phyloP scores from a whole-genome alignment of 2,113 vertebrate genomes.

The Aviceda subcristata region DNA sequence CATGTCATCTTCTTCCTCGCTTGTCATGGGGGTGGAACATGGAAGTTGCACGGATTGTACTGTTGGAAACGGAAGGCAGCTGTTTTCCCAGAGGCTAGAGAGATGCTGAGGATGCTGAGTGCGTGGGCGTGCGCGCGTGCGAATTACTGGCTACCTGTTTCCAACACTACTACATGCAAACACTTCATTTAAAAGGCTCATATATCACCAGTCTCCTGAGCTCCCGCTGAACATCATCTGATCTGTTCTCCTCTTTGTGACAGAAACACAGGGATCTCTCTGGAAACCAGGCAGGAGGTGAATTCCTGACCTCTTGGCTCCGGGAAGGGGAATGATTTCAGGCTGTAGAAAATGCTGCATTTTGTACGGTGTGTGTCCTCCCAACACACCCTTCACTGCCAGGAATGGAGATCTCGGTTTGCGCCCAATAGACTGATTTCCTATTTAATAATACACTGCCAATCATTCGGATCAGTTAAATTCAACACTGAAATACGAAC shows the following conservation, averaged over 20 bases:
- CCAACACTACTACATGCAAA: background rate
- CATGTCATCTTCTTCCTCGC: background rate
- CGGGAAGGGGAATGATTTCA: background rate
- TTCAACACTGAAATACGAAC: constrained; percentile 5
- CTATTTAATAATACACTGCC: constrained; percentile 12
- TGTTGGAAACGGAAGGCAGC: background rate
- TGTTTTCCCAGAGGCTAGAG: background rate
- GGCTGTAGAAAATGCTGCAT: background rate
- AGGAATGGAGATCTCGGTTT: background rate
- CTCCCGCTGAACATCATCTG: background rate
- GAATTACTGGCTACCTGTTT: background rate
- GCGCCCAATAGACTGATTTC: background rate
- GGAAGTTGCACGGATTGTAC: background rate
- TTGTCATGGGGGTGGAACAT: background rate
- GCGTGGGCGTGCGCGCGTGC: background rate
- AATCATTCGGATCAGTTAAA: background rate
- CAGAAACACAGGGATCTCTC: background rate
- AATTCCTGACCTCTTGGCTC: background rate
- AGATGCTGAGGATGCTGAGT: background rate
- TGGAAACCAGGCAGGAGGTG: background rate
- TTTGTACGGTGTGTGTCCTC: background rate
- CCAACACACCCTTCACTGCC: background rate
- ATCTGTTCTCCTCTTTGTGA: background rate
- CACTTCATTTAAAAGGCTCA: background rate
- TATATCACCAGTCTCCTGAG: background rate